These are phyloP conservation scores for Elgonia sp. DNA, from an alignment of 2,888 invertebrate species.

Conservation along the genomic window DNA sequence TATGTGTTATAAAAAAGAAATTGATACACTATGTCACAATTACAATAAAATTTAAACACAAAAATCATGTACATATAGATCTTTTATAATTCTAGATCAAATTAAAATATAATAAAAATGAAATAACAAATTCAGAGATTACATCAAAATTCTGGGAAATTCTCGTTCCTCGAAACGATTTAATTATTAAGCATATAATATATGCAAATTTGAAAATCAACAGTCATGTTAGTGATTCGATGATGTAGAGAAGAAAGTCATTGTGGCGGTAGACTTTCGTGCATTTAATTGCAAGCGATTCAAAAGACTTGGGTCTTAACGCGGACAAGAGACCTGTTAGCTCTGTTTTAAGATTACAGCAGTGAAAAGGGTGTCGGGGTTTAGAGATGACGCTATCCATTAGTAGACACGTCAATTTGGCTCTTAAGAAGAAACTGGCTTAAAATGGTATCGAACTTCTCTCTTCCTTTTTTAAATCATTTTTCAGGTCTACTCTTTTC, in stretches of 20 bases:
- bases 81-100: not conserved
- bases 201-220: constrained; percentile 65
- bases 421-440: constrained; percentile 86
- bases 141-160: constrained; percentile 1
- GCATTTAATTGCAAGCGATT: constrained; percentile 79
- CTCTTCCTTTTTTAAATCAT: constrained; percentile 60
- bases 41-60: too few relatives aligned
- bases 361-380: constrained; percentile 77
- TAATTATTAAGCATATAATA: constrained; percentile 5
- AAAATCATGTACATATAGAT: too few relatives aligned
- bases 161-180: not conserved
- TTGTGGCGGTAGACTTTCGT: constrained; percentile 48
- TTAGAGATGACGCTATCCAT: constrained; percentile 85
- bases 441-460: constrained; percentile 82
- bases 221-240: constrained; percentile 54
- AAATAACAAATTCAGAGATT: not conserved
- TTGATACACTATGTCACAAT: too few relatives aligned
- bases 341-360: constrained; percentile 81
- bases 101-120: not conserved
- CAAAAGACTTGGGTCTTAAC: constrained; percentile 70
- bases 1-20: too few relatives aligned
- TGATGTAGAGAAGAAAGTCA: constrained; percentile 50
- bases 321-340: constrained; percentile 81
- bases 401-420: constrained; percentile 86
- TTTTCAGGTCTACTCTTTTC: constrained; percentile 72